Base-by-base conservation (phyloP, 2,888 invertebrate genomes). In the Xylophagus ater region DNA sequence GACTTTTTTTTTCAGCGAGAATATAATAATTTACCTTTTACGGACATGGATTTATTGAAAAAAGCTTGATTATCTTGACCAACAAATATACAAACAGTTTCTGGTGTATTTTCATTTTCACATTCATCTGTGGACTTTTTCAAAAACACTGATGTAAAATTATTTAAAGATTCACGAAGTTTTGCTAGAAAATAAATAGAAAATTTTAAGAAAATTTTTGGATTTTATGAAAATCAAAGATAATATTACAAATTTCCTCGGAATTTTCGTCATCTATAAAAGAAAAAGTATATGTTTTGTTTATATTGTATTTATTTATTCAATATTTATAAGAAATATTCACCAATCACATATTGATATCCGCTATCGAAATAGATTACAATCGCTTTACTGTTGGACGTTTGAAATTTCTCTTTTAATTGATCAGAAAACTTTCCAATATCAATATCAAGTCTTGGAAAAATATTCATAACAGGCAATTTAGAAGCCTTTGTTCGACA, bases 401-500 rank as follows among this genome's bases (percentile, higher is more conserved):
- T n/a, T 7, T 7, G 19, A 7, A 14, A 4, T n/a, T 15, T 9
- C 2, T 69, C 61, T 6, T 55, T 46, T 39, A 56, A 60, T 51
- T 54, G 47, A 3, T 58, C 49, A 20, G 61, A 47, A 34, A 76
- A 56, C 5, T 50, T 45, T 2, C 66, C 57, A 4, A 72, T 37
- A 53, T 81, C 67, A 8, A 90, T 52, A 0, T 66, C 49, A 24
- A 63, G 58, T 55, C 79, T 78, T 10, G 79, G 78, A 46, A 84
- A 74, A 24, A 89, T 71, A 47, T 78, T 79, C 36, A 79, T 71
- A 4, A 86, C 81, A 0, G 90, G 87, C 38, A 93, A 69, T 36
- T 79, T 72, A 19, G 71, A 69, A 10, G 81, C 78, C 50, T 72
- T 72, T 20, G 87, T 84, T 47, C 88, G 77, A 62, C 97, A 97